Conservation (phyloP, 2,888 invertebrate genomes). For the Drosophila setosimentum region DNA sequence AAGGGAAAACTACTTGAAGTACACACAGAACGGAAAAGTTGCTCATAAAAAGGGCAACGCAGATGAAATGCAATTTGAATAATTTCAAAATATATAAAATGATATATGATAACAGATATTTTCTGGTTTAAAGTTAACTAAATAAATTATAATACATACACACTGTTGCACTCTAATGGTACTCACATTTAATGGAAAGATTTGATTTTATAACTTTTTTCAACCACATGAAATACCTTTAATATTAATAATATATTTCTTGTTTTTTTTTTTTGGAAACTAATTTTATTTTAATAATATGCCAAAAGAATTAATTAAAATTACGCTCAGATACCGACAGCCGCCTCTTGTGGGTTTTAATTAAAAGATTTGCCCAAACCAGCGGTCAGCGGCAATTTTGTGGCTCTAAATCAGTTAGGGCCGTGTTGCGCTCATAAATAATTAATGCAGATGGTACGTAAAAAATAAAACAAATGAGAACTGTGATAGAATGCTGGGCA, state of each 20-base stretch:
- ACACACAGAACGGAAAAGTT: background rate
- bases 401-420: conserved; percentile 67
- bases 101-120: background rate
- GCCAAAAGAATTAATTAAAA: background rate
- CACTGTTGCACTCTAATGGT: background rate
- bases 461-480: conserved; percentile 61
- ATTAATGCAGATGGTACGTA: conserved; percentile 64
- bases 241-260: background rate
- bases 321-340: background rate
- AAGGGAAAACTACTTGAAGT: background rate
- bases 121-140: background rate
- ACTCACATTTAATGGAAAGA: background rate
- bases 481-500: conserved; percentile 24
- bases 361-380: conserved; percentile 57
- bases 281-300: background rate
- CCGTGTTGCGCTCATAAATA: conserved; percentile 74
- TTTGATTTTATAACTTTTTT: background rate
- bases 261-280: background rate
- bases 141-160: background rate
- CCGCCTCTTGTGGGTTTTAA: conserved; percentile 36
- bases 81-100: background rate
- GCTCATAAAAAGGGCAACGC: background rate
- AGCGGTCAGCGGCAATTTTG: conserved; percentile 35
- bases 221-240: background rate
- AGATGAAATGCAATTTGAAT: background rate